A percentile compares a stretch with the other conserved stretches of the same genome.
Conservation (phyloP, 2,113 vertebrate genomes). For the Peromyscus leucopus region DNA sequence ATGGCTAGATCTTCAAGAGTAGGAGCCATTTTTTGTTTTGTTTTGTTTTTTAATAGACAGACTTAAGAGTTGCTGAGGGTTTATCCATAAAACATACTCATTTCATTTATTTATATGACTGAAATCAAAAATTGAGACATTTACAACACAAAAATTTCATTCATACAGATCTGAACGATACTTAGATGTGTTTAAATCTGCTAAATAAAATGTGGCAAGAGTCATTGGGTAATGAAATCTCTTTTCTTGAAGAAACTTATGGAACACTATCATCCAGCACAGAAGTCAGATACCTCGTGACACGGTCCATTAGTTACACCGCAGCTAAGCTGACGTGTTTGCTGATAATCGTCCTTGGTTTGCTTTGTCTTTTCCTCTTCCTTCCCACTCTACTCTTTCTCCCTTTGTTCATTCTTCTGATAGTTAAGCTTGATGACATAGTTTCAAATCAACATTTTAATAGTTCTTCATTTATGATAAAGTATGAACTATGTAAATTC, state of each 20-base stretch:
- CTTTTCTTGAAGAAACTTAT: conserved; percentile 15
- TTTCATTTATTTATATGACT: conserved; percentile 51
- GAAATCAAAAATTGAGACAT: conserved; percentile 10
- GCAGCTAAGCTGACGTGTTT: neutral
- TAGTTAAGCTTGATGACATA: conserved; percentile 43
- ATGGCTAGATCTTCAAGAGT: neutral
- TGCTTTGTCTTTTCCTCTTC: neutral
- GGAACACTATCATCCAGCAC: neutral
- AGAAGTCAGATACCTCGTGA: neutral
- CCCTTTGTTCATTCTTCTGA: neutral
- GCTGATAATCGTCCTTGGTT: neutral
- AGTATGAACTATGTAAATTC: conserved; percentile 45
- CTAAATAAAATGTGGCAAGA: conserved; percentile 49
- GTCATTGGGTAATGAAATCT: conserved; percentile 21
- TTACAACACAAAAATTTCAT: neutral
- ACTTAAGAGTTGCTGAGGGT: neutral
- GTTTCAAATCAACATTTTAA: conserved; percentile 64
- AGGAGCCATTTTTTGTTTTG: neutral
- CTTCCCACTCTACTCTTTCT: neutral
- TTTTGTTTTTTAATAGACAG: neutral
- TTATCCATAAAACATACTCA: neutral
- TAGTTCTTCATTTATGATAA: conserved; percentile 52
- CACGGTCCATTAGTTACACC: neutral
- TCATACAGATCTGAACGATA: neutral
- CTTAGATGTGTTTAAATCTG: conserved; percentile 17